phyloP scores from a whole-genome alignment of 2,113 vertebrate genomes.

The Crypturellus undulatus region DNA sequence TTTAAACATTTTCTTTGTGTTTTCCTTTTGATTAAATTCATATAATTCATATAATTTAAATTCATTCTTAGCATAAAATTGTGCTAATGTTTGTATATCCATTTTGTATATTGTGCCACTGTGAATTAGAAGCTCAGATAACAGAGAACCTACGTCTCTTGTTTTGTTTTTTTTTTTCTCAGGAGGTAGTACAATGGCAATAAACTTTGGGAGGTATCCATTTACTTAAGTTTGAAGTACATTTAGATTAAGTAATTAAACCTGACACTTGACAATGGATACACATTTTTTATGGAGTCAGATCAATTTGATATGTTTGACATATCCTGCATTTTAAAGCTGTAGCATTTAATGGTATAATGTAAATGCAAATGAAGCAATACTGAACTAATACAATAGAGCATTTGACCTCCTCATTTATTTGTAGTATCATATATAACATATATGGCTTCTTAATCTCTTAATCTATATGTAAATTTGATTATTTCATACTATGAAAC shows the following conservation, averaged over 20 bases:
- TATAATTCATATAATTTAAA: not conserved
- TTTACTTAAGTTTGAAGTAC: not conserved
- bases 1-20: not conserved
- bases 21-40: not conserved
- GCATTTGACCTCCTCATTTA: not conserved
- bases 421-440: not conserved
- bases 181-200: not conserved
- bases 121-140: not conserved
- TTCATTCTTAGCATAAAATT: not conserved
- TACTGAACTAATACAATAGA: not conserved
- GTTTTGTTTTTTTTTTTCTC: not conserved
- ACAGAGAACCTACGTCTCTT: not conserved
- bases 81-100: not conserved
- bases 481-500: not conserved
- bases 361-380: not conserved
- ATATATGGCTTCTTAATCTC: slow-evolving; percentile 19
- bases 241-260: slow-evolving; percentile 14
- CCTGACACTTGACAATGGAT: not conserved
- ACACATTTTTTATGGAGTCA: not conserved
- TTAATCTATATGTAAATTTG: not conserved
- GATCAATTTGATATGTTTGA: not conserved
- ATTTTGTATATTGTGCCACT: not conserved
- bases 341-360: not conserved
- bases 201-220: not conserved
- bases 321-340: not conserved